A percentile compares a stretch with the other conserved stretches of the same genome.
These are phyloP conservation scores for Leucophenga maculata DNA, from an alignment of 2,888 invertebrate species.

Conservation along the genomic window DNA sequence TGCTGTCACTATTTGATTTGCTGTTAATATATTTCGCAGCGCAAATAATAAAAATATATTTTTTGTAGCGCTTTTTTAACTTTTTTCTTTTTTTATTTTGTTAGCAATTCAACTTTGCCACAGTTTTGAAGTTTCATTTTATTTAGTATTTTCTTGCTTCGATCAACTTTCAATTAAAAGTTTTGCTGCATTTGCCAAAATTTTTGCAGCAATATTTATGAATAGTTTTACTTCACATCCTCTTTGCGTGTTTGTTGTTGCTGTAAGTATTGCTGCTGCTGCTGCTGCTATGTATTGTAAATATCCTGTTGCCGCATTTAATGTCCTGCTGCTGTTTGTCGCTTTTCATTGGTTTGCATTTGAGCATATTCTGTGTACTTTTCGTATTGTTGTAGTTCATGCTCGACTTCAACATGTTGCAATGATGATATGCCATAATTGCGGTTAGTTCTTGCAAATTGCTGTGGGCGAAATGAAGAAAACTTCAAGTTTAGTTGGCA, in stretches of 20 bases:
- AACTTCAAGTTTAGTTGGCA: constrained; percentile 17
- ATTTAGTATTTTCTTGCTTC: background rate
- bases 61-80: background rate
- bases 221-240: too few relatives aligned
- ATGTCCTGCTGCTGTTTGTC: constrained; percentile 1
- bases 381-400: constrained; percentile 14
- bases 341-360: constrained; percentile 14
- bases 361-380: background rate
- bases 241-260: background rate
- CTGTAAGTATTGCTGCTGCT: background rate
- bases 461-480: constrained; percentile 27
- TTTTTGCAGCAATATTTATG: background rate
- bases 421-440: constrained; percentile 53
- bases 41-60: background rate
- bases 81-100: background rate
- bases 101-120: background rate
- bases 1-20: too few relatives aligned
- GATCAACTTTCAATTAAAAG: background rate
- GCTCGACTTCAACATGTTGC: constrained; percentile 13
- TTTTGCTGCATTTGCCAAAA: background rate
- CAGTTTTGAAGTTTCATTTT: background rate
- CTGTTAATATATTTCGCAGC: background rate
- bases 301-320: constrained; percentile 5
- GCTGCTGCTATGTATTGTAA: background rate
- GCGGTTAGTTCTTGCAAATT: constrained; percentile 40